A percentile compares a stretch with the other conserved stretches of the same genome.
These are phyloP conservation scores for Dissostichus mawsoni DNA, from an alignment of 2,113 vertebrate genomes.

Conservation along the genomic window DNA sequence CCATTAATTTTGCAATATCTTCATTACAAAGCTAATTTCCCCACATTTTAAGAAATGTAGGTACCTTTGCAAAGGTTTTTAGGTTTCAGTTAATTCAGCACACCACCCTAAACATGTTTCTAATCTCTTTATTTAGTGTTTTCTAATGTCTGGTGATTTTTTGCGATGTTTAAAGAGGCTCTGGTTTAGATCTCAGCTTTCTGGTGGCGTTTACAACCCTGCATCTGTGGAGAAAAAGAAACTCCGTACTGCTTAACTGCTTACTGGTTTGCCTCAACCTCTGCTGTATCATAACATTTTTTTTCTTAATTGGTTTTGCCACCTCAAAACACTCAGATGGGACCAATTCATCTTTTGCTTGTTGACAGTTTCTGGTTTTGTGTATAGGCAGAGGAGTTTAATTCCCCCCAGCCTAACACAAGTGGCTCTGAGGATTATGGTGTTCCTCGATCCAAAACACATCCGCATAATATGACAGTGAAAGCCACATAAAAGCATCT, in stretches of 20 bases:
- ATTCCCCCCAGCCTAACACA: constrained; percentile 54
- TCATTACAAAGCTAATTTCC: background rate
- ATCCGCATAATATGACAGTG: constrained; percentile 56
- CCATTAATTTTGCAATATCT: background rate
- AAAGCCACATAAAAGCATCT: constrained; percentile 75
- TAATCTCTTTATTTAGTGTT: background rate
- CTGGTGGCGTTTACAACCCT: constrained; percentile 2
- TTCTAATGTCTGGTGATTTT: background rate
- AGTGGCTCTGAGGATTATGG: constrained; percentile 50
- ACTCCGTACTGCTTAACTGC: constrained; percentile 14
- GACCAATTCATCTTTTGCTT: constrained; percentile 51
- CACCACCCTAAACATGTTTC: background rate
- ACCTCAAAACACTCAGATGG: constrained; percentile 57
- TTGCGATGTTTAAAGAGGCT: background rate
- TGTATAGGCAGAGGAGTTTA: constrained; percentile 56
- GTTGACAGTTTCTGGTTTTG: constrained; percentile 58
- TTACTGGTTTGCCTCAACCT: constrained; percentile 37
- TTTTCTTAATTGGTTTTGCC: constrained; percentile 54
- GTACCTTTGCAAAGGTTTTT: background rate
- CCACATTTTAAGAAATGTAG: background rate
- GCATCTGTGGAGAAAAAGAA: constrained; percentile 2
- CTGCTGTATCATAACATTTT: constrained; percentile 46
- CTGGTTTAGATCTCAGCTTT: background rate
- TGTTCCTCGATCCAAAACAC: constrained; percentile 53
- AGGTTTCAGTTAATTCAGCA: background rate